These are phyloP conservation scores for Peucedramus taeniatus DNA, from an alignment of 2,113 vertebrate genomes.

Conservation along the genomic window DNA sequence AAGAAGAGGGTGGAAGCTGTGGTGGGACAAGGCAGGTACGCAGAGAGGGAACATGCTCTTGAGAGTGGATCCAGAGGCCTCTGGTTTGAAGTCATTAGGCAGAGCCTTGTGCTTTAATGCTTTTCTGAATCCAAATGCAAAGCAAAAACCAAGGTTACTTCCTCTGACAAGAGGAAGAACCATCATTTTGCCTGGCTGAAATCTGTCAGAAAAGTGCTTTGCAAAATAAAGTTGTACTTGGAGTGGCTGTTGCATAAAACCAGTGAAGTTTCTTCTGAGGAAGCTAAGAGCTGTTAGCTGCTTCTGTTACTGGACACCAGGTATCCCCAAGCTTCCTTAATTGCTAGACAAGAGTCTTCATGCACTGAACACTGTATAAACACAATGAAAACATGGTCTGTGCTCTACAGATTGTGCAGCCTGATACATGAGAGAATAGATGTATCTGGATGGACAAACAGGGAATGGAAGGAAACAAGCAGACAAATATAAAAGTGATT, in stretches of 20 bases:
- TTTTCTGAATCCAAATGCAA: not conserved
- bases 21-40: not conserved
- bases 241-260: not conserved
- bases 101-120: not conserved
- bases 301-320: not conserved
- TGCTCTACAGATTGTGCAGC: not conserved
- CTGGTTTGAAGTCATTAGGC: not conserved
- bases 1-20: not conserved
- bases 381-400: not conserved
- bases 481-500: not conserved
- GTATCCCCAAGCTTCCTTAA: not conserved
- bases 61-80: not conserved
- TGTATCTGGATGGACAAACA: not conserved
- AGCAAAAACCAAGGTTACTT: not conserved
- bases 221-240: not conserved
- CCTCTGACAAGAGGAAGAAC: not conserved
- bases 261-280: not conserved
- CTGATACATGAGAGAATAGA: not conserved
- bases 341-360: not conserved
- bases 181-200: not conserved
- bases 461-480: not conserved
- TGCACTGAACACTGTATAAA: not conserved
- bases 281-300: not conserved
- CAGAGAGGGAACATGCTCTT: fast-evolving
- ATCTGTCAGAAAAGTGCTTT: not conserved